Conservation (phyloP, 2,113 vertebrate species). For the Silurus asotus region DNA sequence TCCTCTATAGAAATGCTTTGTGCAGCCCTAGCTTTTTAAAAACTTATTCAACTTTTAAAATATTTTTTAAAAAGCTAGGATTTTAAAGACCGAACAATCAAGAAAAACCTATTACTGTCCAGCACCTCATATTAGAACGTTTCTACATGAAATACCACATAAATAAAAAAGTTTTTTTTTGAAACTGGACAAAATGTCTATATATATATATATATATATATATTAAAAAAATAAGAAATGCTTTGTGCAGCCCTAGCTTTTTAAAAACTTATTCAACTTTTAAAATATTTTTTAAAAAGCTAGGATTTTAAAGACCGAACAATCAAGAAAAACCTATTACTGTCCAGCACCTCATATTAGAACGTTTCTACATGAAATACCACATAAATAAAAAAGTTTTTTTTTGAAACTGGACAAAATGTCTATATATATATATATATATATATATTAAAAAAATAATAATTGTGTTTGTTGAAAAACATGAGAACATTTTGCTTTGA, state of each 20-base stretch:
- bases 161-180: not conserved
- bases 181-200: not conserved
- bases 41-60: too few relatives aligned
- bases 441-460: too few relatives aligned
- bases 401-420: not conserved
- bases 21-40: not conserved
- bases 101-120: not conserved
- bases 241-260: not conserved
- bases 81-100: not conserved
- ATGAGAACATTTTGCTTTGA: too few relatives aligned
- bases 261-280: too few relatives aligned
- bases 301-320: not conserved
- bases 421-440: not conserved
- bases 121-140: not conserved
- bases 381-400: not conserved
- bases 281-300: not conserved
- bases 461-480: too few relatives aligned
- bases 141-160: not conserved
- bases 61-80: not conserved
- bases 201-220: too few relatives aligned
- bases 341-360: not conserved
- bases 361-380: not conserved
- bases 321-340: not conserved
- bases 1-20: not conserved
- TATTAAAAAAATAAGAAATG: too few relatives aligned